These are phyloP conservation scores for Pagetopsis macropterus DNA, from an alignment of 2,797 vertebrate species.

Conservation along the genomic window DNA sequence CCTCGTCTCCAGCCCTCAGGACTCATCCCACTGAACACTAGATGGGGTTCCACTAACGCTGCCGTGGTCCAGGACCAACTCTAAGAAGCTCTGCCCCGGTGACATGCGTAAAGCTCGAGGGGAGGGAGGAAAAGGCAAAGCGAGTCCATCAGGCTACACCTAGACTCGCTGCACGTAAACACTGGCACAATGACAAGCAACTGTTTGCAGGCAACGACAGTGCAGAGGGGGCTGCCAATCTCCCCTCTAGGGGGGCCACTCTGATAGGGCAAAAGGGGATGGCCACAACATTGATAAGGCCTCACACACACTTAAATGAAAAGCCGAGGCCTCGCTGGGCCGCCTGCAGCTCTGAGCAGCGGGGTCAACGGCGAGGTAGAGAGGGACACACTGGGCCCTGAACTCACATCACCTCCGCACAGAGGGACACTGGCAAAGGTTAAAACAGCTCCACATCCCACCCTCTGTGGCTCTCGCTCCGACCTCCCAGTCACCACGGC, in stretches of 20 bases:
- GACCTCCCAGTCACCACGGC: constrained; percentile 64
- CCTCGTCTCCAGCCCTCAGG: constrained; percentile 73
- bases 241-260: constrained; percentile 90
- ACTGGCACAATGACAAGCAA: constrained; percentile 94
- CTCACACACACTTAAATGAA: constrained; percentile 85
- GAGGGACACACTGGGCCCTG: constrained; percentile 91
- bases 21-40: constrained; percentile 91
- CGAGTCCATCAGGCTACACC: constrained; percentile 90
- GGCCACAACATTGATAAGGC: constrained; percentile 93
- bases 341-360: constrained; percentile 89
- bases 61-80: constrained; percentile 85
- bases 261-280: constrained; percentile 91
- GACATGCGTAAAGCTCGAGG: constrained; percentile 87
- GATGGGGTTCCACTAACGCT: constrained; percentile 94
- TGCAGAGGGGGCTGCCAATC: constrained; percentile 90
- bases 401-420: constrained; percentile 93
- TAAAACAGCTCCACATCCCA: constrained; percentile 92
- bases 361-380: constrained; percentile 93
- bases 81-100: constrained; percentile 88
- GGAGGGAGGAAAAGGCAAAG: constrained; percentile 75
- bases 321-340: constrained; percentile 90
- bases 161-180: constrained; percentile 94
- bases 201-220: constrained; percentile 87
- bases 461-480: constrained; percentile 70
- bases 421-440: constrained; percentile 95